A percentile compares a stretch with the other conserved stretches of the same genome.
Evolutionary conservation across 2,797 vertebrate species (phyloP).

Genomic region (Lindbergichthys nudifrons): DNA sequence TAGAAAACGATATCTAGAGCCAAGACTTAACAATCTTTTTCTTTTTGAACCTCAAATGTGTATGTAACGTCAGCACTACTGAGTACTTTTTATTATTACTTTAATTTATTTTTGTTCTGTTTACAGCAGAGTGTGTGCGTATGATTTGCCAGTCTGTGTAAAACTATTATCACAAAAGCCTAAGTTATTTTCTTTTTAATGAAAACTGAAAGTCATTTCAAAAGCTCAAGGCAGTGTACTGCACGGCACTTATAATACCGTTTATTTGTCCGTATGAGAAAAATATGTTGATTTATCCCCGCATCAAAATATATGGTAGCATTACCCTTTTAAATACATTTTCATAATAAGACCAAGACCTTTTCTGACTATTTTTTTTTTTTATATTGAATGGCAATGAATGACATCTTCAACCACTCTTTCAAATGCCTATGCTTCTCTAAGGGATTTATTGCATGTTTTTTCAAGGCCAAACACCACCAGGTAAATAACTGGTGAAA

Average conservation of each 20-base stretch:
- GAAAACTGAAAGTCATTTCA: background rate
- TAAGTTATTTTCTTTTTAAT: background rate
- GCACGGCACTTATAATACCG: background rate
- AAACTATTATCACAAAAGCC: conserved; percentile 12
- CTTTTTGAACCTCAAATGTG: too few relatives aligned
- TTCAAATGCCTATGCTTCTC: conserved; percentile 9
- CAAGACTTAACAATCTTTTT: background rate
- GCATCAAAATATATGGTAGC: background rate
- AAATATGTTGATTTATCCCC: background rate
- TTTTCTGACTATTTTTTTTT: background rate
- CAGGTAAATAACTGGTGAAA: conserved; percentile 3
- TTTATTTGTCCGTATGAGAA: background rate
- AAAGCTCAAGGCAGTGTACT: conserved; percentile 9
- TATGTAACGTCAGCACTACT: background rate
- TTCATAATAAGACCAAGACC: background rate
- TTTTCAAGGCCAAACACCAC: conserved; percentile 37
- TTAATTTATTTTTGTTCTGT: background rate
- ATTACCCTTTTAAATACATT: background rate
- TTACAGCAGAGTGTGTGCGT: background rate
- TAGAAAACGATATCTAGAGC: background rate
- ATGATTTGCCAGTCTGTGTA: background rate
- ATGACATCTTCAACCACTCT: background rate
- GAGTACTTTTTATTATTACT: too few relatives aligned
- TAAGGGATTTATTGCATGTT: conserved; percentile 20
- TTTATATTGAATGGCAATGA: conserved; percentile 1